Evolutionary conservation across 2,113 vertebrate genomes (phyloP), one percentile per base, ranked within the genome.

Genomic region (Oryzias javanicus): DNA sequence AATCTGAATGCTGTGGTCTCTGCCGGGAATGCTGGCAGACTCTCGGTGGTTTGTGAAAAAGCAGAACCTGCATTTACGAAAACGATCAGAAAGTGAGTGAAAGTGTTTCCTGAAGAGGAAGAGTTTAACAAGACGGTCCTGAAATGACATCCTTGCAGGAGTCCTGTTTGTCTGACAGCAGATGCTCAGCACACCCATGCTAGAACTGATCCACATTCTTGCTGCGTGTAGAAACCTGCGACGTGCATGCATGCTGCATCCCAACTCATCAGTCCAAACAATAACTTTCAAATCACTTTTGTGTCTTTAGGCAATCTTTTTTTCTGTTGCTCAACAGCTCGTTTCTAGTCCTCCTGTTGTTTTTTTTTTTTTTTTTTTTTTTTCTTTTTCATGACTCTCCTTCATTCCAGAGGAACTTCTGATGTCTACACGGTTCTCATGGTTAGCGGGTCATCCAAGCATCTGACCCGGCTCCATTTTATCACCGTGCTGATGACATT

Each of bases 1-100:
- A 46, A 71, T 57, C 14, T 14, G 46, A 68, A 27, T n/a, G 13
- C 72, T 55, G 81, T 74, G 75, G 84, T 76, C 74, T 76, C 74
- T 90, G 75, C 57, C 47, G 73, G 84, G 86, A 89, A 89, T 72
- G 79, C 68, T 72, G 64, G 65, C 72, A 70, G 75, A 91, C 90
- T 92, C 90, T 84, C 89, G 73, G 76, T 81, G 85, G 80, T 73
- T 78, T 74, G 71, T 59, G 71, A 74, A 70, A 48, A 60, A 55
- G 35, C 54, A 50, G 49, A 67, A 79, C 35, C 57, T 18, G 41
- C 53, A 17, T 7, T 35, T 7, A 54, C 44, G 45, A 15, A 24
- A 47, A 6, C 49, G 41, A 42, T 64, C 42, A 29, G 49, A 41
- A 56, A 13, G 16, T 5, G 48, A 27, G 46, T 47, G 45, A 1